These are phyloP conservation scores for Trichopoda pennipes DNA, from an alignment of 2,888 invertebrate genomes.

Conservation along the genomic window DNA sequence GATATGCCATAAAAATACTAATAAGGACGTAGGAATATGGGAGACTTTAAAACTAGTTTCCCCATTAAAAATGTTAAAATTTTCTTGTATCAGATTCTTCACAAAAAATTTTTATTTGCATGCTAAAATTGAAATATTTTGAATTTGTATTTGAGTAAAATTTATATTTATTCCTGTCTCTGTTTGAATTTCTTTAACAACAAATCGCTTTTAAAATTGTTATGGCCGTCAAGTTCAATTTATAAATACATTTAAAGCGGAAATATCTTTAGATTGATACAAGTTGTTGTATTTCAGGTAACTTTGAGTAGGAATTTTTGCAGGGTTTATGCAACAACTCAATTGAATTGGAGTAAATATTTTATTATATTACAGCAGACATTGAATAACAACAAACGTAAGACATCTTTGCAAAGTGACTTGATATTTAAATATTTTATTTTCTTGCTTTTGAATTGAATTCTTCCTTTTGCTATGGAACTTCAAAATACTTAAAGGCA, in stretches of 20 bases:
- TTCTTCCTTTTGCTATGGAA: slow-evolving; percentile 18
- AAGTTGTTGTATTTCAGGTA: neutral
- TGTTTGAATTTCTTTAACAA: neutral
- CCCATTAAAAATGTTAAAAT: no score
- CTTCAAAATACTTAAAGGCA: slow-evolving; percentile 3
- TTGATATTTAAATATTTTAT: slow-evolving; percentile 64
- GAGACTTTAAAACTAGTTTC: neutral
- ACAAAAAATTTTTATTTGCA: no score
- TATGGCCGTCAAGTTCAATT: slow-evolving; percentile 63
- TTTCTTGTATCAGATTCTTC: no score
- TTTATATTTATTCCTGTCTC: neutral
- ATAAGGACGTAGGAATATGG: neutral
- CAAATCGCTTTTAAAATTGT: slow-evolving; percentile 39
- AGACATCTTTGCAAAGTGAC: slow-evolving; percentile 50
- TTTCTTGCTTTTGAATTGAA: slow-evolving; percentile 42
- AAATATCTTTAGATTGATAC: slow-evolving; percentile 49
- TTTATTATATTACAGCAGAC: slow-evolving; percentile 56
- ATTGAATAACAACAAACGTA: slow-evolving; percentile 43
- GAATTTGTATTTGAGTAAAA: no score
- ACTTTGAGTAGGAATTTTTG: slow-evolving; percentile 15
- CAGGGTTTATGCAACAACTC: slow-evolving; percentile 19
- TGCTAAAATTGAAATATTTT: no score
- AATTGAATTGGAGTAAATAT: slow-evolving; percentile 59
- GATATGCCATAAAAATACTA: slow-evolving; percentile 13
- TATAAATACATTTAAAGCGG: slow-evolving; percentile 53